A percentile compares a stretch with the other conserved stretches of the same genome.
These are phyloP conservation scores for Elmis aenea DNA, from an alignment of 2,888 invertebrate genomes.

Conservation along the genomic window DNA sequence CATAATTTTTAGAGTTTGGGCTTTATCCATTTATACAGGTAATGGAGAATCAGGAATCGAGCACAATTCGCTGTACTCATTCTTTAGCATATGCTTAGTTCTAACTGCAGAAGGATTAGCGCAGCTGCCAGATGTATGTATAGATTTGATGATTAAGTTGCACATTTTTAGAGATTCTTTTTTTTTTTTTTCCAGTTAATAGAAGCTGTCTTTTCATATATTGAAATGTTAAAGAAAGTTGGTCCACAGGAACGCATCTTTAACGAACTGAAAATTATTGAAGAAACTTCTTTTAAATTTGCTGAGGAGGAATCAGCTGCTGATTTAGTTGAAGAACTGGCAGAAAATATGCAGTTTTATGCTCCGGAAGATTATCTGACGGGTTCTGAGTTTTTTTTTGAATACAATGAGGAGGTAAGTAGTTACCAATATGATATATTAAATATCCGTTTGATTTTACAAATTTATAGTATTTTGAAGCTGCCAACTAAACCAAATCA, in stretches of 20 bases:
- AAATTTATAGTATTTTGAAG: too few relatives aligned
- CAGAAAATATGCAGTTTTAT: conserved; percentile 75
- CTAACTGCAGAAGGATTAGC: conserved; percentile 74
- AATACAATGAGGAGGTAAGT: conserved; percentile 65
- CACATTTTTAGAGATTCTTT: conserved; percentile 5
- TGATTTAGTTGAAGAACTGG: conserved; percentile 73
- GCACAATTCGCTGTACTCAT: conserved; percentile 71
- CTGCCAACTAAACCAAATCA: too few relatives aligned
- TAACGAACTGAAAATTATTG: conserved; percentile 68
- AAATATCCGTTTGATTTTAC: too few relatives aligned
- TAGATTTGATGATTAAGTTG: conserved; percentile 3
- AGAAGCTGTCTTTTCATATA: conserved; percentile 71
- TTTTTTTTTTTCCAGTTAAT: conserved; percentile 56
- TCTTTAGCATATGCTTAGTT: conserved; percentile 67
- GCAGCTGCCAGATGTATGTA: conserved; percentile 51
- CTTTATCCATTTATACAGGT: conserved; percentile 64
- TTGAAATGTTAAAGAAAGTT: conserved; percentile 62
- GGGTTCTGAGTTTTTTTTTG: conserved; percentile 68
- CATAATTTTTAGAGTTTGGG: conserved; percentile 63
- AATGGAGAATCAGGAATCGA: conserved; percentile 73
- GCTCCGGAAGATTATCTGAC: conserved; percentile 74
- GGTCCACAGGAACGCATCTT: conserved; percentile 68
- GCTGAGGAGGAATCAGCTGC: conserved; percentile 64
- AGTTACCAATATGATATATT: too few relatives aligned
- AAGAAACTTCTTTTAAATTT: conserved; percentile 69